phyloP scores from a whole-genome alignment of 2,113 vertebrate genomes.

The Pristiophorus japonicus region DNA sequence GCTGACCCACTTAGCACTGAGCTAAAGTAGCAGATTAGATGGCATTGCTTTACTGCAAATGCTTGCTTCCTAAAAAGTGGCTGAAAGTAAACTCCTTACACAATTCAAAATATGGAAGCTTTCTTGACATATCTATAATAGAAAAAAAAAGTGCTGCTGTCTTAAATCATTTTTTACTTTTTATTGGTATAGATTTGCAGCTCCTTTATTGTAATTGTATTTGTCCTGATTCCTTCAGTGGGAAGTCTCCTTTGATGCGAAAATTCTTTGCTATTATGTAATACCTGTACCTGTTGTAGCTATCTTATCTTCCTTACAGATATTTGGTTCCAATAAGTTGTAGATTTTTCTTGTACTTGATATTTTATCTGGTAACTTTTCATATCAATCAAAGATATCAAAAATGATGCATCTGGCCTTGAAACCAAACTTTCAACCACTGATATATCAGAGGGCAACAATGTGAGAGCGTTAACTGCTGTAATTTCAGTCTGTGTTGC shows the following conservation, averaged over 20 bases:
- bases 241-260: not conserved
- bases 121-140: not conserved
- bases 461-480: not conserved
- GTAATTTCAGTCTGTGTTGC: not conserved
- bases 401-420: not conserved
- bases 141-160: not conserved
- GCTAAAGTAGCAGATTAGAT: not conserved
- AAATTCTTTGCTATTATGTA: not conserved
- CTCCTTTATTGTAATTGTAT: not conserved
- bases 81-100: not conserved
- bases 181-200: not conserved
- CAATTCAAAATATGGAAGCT: not conserved
- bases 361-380: not conserved
- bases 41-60: not conserved
- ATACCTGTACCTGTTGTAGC: not conserved
- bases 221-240: not conserved
- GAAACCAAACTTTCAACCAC: not conserved
- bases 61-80: not conserved
- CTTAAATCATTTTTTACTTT: not conserved
- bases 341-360: not conserved
- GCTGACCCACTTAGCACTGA: not conserved
- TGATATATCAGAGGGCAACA: not conserved
- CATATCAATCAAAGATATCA: not conserved
- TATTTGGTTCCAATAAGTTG: not conserved
- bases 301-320: not conserved